These are phyloP conservation scores for Spisula solida DNA, from an alignment of 2,888 invertebrate species.

Conservation along the genomic window DNA sequence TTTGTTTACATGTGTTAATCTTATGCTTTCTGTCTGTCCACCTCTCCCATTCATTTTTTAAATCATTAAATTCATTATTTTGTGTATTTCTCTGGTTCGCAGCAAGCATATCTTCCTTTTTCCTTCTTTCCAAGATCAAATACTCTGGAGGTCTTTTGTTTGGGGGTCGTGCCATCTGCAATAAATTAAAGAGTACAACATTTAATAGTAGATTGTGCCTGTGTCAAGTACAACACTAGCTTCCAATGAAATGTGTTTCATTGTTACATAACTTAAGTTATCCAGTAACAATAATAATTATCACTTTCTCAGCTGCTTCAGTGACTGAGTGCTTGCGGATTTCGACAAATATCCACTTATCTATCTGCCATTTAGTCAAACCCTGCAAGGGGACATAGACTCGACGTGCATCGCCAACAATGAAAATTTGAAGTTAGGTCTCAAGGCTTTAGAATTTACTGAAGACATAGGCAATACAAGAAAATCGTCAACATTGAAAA, in stretches of 20 bases:
- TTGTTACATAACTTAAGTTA: background rate
- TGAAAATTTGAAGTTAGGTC: too few species aligned
- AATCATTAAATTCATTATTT: constrained; percentile 82
- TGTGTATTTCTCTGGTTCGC: constrained; percentile 80
- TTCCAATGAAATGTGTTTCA: background rate
- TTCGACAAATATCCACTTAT: too few species aligned
- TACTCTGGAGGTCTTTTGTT: constrained; percentile 84
- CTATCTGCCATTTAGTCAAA: too few species aligned
- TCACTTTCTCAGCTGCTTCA: too few species aligned
- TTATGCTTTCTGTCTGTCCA: constrained; percentile 84
- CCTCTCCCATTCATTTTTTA: constrained; percentile 86
- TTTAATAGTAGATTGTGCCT: too few species aligned
- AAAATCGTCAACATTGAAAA: too few species aligned
- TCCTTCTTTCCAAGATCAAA: constrained; percentile 83
- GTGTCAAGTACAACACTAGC: background rate
- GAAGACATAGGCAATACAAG: too few species aligned
- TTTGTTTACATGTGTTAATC: constrained; percentile 81
- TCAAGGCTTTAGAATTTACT: too few species aligned
- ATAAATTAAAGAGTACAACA: background rate
- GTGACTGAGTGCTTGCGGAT: too few species aligned
- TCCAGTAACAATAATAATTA: too few species aligned
- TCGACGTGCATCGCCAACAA: too few species aligned
- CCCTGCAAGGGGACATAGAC: too few species aligned
- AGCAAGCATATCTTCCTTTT: constrained; percentile 81
- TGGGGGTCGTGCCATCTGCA: constrained; percentile 84